These are phyloP conservation scores for Masticophis lateralis DNA, from an alignment of 2,797 vertebrate genomes.

Conservation along the genomic window DNA sequence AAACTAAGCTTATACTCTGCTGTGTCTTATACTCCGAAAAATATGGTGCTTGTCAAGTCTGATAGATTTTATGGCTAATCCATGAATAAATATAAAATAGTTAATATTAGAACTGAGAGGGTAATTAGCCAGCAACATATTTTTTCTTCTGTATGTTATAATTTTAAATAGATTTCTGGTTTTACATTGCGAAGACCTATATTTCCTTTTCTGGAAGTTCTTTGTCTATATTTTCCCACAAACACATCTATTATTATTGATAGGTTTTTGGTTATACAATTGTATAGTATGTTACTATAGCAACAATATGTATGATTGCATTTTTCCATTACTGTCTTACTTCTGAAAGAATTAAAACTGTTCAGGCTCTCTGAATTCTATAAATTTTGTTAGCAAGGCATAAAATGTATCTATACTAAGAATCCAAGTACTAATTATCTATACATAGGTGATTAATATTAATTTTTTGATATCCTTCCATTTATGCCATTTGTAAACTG, in stretches of 20 bases:
- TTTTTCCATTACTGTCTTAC: conserved; percentile 22
- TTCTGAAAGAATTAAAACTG: conserved; percentile 29
- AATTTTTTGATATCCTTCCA: neutral
- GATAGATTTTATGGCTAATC: neutral
- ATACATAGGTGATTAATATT: conserved; percentile 11
- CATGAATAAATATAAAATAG: neutral
- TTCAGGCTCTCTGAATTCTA: conserved; percentile 23
- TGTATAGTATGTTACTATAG: conserved; percentile 42
- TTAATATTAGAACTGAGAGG: neutral
- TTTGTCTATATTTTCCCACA: neutral
- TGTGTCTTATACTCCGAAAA: no score
- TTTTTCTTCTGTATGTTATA: neutral
- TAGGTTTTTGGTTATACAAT: conserved; percentile 29
- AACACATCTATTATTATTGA: conserved; percentile 24
- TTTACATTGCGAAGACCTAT: conserved; percentile 21
- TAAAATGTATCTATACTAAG: conserved; percentile 23
- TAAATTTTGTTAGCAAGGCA: conserved; percentile 9
- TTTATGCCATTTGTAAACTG: neutral
- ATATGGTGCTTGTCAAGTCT: neutral
- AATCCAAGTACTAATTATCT: conserved; percentile 29
- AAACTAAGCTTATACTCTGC: no score
- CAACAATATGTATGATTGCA: conserved; percentile 38
- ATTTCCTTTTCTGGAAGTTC: conserved; percentile 35
- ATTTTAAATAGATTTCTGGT: conserved; percentile 24
- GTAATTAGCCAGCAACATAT: neutral